Evolutionary conservation across 2,797 vertebrate genomes (phyloP).

Genomic region (Myiotriccus ornatus): DNA sequence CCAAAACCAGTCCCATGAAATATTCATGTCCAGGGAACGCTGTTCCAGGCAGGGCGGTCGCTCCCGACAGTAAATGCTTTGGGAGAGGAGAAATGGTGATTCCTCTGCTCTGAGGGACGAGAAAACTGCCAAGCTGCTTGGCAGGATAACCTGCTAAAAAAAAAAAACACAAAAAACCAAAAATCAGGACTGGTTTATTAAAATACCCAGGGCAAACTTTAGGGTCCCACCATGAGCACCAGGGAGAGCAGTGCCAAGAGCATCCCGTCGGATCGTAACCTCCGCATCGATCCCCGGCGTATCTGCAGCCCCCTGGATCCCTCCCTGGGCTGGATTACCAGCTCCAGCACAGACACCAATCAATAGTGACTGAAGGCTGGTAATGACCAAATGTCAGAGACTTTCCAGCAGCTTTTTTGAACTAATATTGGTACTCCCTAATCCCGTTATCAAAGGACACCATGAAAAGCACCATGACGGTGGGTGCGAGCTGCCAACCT

Average conservation of each 20-base stretch:
- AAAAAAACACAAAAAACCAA: background rate
- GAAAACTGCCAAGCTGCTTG: background rate
- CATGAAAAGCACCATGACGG: conserved; percentile 10
- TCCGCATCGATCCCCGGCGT: fast-evolving
- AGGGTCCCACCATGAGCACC: background rate
- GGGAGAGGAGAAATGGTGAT: background rate
- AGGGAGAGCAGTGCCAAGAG: background rate
- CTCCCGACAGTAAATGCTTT: background rate
- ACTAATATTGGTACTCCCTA: conserved; percentile 48
- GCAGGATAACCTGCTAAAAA: background rate
- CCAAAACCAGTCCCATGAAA: conserved; percentile 37
- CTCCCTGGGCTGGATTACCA: background rate
- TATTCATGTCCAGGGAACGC: conserved; percentile 12
- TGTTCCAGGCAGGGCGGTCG: background rate
- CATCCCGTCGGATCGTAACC: background rate
- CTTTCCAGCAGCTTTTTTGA: conserved; percentile 33
- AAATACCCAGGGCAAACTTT: background rate
- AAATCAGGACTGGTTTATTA: background rate
- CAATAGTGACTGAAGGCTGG: background rate
- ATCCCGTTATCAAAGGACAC: conserved; percentile 42
- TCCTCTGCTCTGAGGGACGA: background rate
- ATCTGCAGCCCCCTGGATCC: background rate
- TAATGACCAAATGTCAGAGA: conserved; percentile 33
- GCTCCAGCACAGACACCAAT: background rate
- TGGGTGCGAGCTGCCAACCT: background rate